These are phyloP conservation scores for Adelphocoris suturalis DNA, from an alignment of 2,888 invertebrate genomes.

Conservation along the genomic window DNA sequence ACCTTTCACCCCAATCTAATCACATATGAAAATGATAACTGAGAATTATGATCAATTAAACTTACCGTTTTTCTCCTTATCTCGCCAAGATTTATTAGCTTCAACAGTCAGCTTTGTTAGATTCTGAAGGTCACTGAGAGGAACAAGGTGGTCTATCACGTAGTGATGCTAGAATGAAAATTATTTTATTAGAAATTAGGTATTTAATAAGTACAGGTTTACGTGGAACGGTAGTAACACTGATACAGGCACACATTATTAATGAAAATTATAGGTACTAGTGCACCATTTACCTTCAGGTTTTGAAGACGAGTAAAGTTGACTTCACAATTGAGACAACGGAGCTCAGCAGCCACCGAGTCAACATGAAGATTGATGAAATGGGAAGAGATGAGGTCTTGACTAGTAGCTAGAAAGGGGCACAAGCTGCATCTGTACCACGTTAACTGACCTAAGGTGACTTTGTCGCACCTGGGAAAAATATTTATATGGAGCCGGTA, in stretches of 20 bases:
- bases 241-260: too few relatives aligned
- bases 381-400: conserved; percentile 63
- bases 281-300: conserved; percentile 35
- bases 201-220: too few relatives aligned
- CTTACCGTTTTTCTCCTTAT: conserved; percentile 30
- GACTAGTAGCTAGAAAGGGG: conserved; percentile 47
- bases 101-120: conserved; percentile 60
- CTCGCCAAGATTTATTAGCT: conserved; percentile 64
- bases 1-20: too few relatives aligned
- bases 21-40: too few relatives aligned
- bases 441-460: conserved; percentile 41
- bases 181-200: too few relatives aligned
- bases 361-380: conserved; percentile 61
- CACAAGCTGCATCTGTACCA: conserved; percentile 64
- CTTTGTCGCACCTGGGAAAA: conserved; percentile 60
- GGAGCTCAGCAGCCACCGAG: conserved; percentile 51
- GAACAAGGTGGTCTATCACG: conserved; percentile 56
- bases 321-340: conserved; percentile 58
- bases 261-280: too few relatives aligned
- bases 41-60: too few relatives aligned
- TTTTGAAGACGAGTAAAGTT: conserved; percentile 60
- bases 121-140: conserved; percentile 50
- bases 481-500: background rate
- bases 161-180: conserved; percentile 61
- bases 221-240: too few relatives aligned